Percentiles rank a stretch among this genome's conserved stretches.
phyloP scores from a whole-genome alignment of 2,113 vertebrate genomes.

The Strix uralensis region DNA sequence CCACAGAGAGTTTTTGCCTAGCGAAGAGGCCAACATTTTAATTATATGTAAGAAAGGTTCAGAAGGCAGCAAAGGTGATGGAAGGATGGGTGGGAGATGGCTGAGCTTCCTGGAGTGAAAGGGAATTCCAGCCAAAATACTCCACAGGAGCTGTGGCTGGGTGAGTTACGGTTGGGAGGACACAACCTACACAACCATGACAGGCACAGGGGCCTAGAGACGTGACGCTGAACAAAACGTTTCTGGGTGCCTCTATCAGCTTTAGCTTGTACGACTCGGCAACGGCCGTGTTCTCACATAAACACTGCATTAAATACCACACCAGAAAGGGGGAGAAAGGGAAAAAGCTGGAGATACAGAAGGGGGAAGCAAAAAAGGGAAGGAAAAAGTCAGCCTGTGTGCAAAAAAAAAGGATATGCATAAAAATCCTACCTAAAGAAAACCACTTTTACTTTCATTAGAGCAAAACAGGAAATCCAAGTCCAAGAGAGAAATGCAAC shows the following conservation, averaged over 20 bases:
- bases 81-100: not conserved
- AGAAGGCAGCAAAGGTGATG: not conserved
- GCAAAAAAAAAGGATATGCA: not conserved
- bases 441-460: not conserved
- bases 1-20: not conserved
- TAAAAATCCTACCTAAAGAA: not conserved
- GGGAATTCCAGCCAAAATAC: not conserved
- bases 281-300: rapidly evolving
- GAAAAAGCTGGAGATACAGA: not conserved
- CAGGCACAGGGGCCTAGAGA: not conserved
- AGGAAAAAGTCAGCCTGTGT: not conserved
- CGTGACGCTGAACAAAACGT: rapidly evolving
- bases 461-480: not conserved
- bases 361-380: not conserved
- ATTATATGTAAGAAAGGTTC: not conserved
- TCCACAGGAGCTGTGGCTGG: rapidly evolving
- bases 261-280: not conserved
- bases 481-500: not conserved
- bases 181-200: not conserved
- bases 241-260: not conserved
- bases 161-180: not conserved
- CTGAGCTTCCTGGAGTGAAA: not conserved
- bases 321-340: not conserved
- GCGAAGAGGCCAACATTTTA: not conserved
- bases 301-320: rapidly evolving